phyloP scores from a whole-genome alignment of 2,888 invertebrate species.

The Scaptomyza tumidula region DNA sequence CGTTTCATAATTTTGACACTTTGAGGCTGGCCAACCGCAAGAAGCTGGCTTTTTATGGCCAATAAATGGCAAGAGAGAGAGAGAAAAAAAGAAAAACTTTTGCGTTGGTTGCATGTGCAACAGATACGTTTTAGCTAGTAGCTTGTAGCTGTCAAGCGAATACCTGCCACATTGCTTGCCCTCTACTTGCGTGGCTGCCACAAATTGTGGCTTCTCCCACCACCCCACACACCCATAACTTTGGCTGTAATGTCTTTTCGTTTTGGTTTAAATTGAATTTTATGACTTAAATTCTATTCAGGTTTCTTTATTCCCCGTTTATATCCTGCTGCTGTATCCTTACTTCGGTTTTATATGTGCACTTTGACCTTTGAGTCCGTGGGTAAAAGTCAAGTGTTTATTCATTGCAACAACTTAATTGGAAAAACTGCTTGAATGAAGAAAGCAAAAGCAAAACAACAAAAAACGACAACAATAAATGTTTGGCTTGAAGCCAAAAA shows the following conservation, averaged over 20 bases:
- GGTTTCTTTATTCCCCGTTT: constrained; percentile 15
- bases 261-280: constrained; percentile 55
- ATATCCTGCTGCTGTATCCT: constrained; percentile 5
- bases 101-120: constrained; percentile 65
- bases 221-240: constrained; percentile 26
- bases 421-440: constrained; percentile 49
- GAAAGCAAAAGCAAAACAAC: constrained; percentile 1
- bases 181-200: constrained; percentile 44
- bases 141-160: constrained; percentile 2
- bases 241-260: constrained; percentile 27
- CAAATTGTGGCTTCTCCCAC: constrained; percentile 29
- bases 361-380: constrained; percentile 56
- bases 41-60: constrained; percentile 55
- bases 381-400: constrained; percentile 64
- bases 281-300: constrained; percentile 30
- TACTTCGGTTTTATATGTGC: constrained; percentile 30
- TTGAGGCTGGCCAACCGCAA: constrained; percentile 34
- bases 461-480: constrained; percentile 12
- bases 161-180: constrained; percentile 15
- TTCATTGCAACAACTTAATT: constrained; percentile 51
- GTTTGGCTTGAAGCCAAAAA: constrained; percentile 44
- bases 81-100: constrained; percentile 30
- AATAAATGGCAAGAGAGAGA: constrained; percentile 47
- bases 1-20: constrained; percentile 56
- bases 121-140: constrained; percentile 44